Conservation (phyloP, 2,113 vertebrate species). For the Scomber colias region DNA sequence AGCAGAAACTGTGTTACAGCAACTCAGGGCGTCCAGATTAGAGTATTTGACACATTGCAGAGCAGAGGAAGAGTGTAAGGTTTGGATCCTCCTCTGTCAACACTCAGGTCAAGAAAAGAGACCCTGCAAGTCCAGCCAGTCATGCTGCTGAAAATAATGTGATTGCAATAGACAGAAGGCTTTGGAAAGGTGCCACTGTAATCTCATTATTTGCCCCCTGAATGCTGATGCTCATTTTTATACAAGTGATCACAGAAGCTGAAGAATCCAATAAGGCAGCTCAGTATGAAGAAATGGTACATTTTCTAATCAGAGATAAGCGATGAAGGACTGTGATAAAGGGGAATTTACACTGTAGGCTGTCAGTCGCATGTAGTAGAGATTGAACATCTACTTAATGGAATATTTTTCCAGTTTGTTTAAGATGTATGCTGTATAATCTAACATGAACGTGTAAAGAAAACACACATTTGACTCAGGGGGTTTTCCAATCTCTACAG, state of each 20-base stretch:
- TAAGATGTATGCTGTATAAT: constrained; percentile 18
- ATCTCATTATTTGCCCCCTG: constrained; percentile 42
- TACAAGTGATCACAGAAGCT: constrained; percentile 31
- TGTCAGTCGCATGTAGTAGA: constrained; percentile 9
- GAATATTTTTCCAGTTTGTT: constrained; percentile 15
- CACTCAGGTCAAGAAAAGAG: constrained; percentile 44
- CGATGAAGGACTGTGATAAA: constrained; percentile 17
- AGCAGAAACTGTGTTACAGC: constrained; percentile 37
- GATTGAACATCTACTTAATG: constrained; percentile 10
- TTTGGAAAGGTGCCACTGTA: constrained; percentile 40
- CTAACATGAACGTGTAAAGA: constrained; percentile 36
- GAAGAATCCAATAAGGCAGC: constrained; percentile 28
- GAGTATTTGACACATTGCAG: constrained; percentile 46
- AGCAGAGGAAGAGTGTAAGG: constrained; percentile 26
- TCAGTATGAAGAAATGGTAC: background rate
- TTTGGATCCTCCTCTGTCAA: constrained; percentile 49
- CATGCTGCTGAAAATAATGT: constrained; percentile 39
- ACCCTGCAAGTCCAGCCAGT: constrained; percentile 11
- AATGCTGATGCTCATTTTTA: constrained; percentile 52
- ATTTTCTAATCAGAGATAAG: constrained; percentile 37
- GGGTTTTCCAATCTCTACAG: no score
- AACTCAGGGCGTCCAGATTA: constrained; percentile 19
- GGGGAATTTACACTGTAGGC: background rate
- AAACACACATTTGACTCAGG: background rate
- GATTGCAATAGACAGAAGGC: constrained; percentile 45